phyloP scores from a whole-genome alignment of 2,888 invertebrate genomes.

The Bedellia somnulentella region DNA sequence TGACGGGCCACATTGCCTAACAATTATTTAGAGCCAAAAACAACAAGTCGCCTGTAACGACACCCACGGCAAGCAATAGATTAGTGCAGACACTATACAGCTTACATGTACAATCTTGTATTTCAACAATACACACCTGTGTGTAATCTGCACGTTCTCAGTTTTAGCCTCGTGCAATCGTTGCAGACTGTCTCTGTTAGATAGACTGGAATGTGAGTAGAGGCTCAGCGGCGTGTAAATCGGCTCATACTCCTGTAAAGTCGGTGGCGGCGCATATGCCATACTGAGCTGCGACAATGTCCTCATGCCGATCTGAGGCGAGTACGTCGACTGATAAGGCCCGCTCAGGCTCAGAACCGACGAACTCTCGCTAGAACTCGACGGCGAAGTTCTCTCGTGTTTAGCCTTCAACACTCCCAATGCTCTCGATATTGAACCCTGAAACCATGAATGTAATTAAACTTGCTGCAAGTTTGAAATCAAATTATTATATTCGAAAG shows the following conservation, averaged over 20 bases:
- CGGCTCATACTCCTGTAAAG: conserved; percentile 54
- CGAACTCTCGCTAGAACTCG: conserved; percentile 67
- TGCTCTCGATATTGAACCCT: conserved; percentile 76
- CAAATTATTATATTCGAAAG: too few relatives aligned
- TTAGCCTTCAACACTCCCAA: conserved; percentile 68
- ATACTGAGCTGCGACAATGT: conserved; percentile 61
- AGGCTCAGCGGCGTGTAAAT: conserved; percentile 49
- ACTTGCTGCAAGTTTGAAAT: too few relatives aligned
- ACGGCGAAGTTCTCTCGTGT: conserved; percentile 66
- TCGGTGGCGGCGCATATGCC: conserved; percentile 63
- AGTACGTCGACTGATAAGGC: conserved; percentile 48
- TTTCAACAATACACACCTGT: conserved; percentile 40
- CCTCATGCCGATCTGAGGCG: conserved; percentile 56
- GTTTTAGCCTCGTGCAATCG: conserved; percentile 50
- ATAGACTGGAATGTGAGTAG: conserved; percentile 49
- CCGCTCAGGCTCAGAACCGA: conserved; percentile 57
- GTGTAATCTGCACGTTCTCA: conserved; percentile 29
- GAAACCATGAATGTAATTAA: conserved; percentile 8
- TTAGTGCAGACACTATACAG: too few relatives aligned
- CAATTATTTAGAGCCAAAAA: too few relatives aligned
- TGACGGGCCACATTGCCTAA: too few relatives aligned
- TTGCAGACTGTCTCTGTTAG: conserved; percentile 46
- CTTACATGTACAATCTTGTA: too few relatives aligned
- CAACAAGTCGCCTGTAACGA: too few relatives aligned
- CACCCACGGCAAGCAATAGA: too few relatives aligned